Evolutionary conservation across 2,797 vertebrate genomes (phyloP).

Genomic region (Micrastur ruficollis): DNA sequence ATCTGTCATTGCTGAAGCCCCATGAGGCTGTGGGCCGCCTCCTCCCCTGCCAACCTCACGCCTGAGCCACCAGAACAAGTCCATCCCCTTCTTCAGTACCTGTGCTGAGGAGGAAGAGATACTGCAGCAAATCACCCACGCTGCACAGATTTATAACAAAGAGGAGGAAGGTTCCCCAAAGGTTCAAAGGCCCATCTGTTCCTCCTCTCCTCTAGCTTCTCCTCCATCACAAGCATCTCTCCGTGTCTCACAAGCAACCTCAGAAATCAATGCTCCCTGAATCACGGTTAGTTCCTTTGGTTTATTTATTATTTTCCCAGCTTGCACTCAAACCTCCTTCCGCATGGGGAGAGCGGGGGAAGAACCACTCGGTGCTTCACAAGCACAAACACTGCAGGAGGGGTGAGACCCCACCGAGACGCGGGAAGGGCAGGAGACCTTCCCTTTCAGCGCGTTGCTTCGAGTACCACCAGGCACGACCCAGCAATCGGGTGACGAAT

Average conservation of each 20-base stretch:
- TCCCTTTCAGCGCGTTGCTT: neutral
- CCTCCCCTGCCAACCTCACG: neutral
- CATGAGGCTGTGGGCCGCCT: neutral
- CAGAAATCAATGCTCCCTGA: neutral
- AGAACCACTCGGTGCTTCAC: neutral
- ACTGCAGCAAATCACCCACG: neutral
- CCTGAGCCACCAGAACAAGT: neutral
- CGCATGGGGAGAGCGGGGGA: neutral
- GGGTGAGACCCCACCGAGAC: rapidly evolving
- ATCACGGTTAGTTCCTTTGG: conserved; percentile 41
- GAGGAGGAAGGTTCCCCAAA: neutral
- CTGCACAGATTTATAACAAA: neutral
- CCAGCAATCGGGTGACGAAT: rapidly evolving
- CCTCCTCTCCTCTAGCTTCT: neutral
- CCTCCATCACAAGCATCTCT: neutral
- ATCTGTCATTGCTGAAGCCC: neutral
- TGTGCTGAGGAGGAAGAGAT: neutral
- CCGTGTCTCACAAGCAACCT: neutral
- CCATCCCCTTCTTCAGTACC: neutral
- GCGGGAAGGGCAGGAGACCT: rapidly evolving
- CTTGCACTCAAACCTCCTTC: conserved; percentile 33
- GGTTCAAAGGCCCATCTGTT: neutral
- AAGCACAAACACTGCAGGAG: rapidly evolving
- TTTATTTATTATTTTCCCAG: conserved; percentile 58
- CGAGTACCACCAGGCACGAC: neutral